A percentile compares a stretch with the other conserved stretches of the same genome.
These are phyloP conservation scores for Varecia variegata DNA, from an alignment of 2,797 vertebrate genomes.

Conservation along the genomic window DNA sequence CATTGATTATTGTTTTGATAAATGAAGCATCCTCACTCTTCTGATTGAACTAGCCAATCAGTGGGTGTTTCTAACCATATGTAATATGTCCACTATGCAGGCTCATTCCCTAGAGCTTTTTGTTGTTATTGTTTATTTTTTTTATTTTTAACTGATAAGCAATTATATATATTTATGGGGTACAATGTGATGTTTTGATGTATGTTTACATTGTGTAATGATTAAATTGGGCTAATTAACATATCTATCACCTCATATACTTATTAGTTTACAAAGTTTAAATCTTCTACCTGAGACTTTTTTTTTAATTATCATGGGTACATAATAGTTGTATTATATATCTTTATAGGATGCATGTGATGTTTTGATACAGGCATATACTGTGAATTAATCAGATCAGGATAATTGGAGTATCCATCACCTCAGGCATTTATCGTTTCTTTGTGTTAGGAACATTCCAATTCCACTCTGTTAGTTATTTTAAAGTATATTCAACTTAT, in stretches of 20 bases:
- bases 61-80: not conserved
- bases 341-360: too few species aligned
- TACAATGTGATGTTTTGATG: not conserved
- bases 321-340: too few species aligned
- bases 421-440: too few species aligned
- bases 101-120: not conserved
- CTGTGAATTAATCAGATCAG: too few species aligned
- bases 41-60: not conserved
- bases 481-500: too few species aligned
- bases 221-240: not conserved
- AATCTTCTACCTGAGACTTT: not conserved
- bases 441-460: too few species aligned
- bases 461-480: too few species aligned
- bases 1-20: not conserved
- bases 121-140: not conserved
- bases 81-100: not conserved
- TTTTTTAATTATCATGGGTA: not conserved
- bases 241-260: not conserved
- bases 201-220: not conserved
- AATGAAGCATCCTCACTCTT: not conserved
- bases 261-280: not conserved
- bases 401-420: too few species aligned
- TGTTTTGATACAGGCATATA: too few species aligned
- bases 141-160: not conserved
- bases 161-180: not conserved